Conservation (phyloP, 92 coral and sea anemone species). For the Palythoa caribaeorum region DNA sequence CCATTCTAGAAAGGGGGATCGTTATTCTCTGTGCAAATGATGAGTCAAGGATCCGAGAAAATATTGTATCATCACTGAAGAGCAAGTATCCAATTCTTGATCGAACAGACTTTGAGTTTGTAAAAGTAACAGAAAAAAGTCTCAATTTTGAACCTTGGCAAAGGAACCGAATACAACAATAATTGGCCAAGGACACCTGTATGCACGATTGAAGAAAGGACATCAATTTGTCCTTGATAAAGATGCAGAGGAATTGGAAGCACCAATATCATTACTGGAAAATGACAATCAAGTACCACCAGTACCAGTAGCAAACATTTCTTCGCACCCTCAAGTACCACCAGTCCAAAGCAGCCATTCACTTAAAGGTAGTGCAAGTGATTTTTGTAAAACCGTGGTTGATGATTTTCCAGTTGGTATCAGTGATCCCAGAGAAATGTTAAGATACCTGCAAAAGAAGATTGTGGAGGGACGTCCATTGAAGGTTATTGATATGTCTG, state of each 20-base stretch:
- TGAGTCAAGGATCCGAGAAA: constrained; percentile 44
- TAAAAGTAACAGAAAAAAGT: constrained; percentile 71
- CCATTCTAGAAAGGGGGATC: constrained; percentile 57
- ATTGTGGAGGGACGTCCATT: constrained; percentile 62
- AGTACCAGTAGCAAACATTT: neutral
- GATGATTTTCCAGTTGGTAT: neutral
- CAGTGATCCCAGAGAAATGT: neutral
- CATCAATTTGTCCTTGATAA: constrained; percentile 51
- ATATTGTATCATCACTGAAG: constrained; percentile 59
- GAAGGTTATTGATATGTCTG: constrained; percentile 55
- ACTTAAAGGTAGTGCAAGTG: neutral
- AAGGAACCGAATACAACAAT: constrained; percentile 66
- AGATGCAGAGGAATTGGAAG: neutral
- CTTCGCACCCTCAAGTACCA: no score
- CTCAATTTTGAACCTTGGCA: constrained; percentile 53
- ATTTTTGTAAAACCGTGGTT: neutral
- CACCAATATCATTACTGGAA: neutral
- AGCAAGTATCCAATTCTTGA: constrained; percentile 52
- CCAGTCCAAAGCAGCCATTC: no score
- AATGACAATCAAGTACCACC: neutral
- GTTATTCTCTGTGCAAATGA: constrained; percentile 48
- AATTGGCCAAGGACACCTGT: constrained; percentile 79
- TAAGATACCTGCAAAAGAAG: constrained; percentile 50
- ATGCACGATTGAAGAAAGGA: constrained; percentile 66
- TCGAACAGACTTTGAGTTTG: constrained; percentile 68